Conservation (phyloP, 2,888 invertebrate species). For the Chloroclystis v-ata region DNA sequence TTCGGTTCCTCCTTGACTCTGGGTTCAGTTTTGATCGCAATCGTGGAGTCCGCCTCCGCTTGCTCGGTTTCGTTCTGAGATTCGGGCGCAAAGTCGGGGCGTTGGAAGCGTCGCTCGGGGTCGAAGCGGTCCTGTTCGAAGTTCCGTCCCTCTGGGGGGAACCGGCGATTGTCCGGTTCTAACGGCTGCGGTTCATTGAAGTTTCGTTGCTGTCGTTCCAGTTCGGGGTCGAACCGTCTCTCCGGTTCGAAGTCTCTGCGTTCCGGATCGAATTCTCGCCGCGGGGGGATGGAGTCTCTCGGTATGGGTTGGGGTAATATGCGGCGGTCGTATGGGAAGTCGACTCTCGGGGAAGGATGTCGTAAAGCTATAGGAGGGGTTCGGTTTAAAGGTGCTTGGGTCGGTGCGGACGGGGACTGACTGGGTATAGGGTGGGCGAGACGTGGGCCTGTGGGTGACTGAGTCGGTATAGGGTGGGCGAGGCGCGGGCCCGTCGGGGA, state of each 20-base stretch:
- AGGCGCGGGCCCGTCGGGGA: neutral
- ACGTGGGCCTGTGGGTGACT: neutral
- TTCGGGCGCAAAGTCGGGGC: slow-evolving; percentile 5
- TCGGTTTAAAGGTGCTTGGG: slow-evolving; percentile 7
- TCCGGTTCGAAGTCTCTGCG: too few species aligned
- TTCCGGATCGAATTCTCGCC: neutral
- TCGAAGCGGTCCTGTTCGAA: neutral
- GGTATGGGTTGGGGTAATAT: slow-evolving; percentile 14
- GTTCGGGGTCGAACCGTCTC: neutral
- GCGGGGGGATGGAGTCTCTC: slow-evolving; percentile 22
- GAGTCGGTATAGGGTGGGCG: neutral
- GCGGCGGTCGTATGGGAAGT: slow-evolving; percentile 24
- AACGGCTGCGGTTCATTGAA: neutral
- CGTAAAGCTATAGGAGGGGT: too few species aligned
- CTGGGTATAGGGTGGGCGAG: slow-evolving; percentile 4
- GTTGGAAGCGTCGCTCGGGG: neutral
- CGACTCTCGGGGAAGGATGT: neutral
- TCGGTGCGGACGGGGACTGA: neutral
- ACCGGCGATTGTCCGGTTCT: too few species aligned
- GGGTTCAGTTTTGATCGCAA: slow-evolving; percentile 17
- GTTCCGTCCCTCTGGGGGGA: too few species aligned
- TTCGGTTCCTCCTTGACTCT: slow-evolving; percentile 32
- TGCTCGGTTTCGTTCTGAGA: slow-evolving; percentile 16
- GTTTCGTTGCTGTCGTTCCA: neutral
- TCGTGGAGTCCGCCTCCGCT: slow-evolving; percentile 19